Conservation (phyloP, 2,888 invertebrate genomes). For the Cinara cedri region DNA sequence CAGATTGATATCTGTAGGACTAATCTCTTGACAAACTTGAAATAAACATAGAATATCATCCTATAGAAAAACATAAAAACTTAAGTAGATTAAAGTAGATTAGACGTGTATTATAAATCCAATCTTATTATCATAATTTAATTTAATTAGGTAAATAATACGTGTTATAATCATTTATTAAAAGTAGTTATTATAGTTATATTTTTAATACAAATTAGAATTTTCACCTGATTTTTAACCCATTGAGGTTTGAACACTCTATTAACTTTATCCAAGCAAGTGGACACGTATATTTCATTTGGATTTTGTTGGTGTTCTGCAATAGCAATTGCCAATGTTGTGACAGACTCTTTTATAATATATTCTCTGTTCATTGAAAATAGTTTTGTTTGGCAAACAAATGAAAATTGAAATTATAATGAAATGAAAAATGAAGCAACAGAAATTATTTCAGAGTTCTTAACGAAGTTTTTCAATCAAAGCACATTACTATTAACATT, state of each 20-base stretch:
- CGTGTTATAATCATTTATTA: too few relatives aligned
- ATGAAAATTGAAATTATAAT: not conserved
- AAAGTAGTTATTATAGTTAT: too few relatives aligned
- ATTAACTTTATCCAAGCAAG: constrained; percentile 21
- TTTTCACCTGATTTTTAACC: constrained; percentile 45
- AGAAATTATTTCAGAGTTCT: too few relatives aligned
- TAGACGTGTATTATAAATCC: too few relatives aligned
- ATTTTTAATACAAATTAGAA: too few relatives aligned
- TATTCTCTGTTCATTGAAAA: constrained; percentile 21
- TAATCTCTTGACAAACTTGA: constrained; percentile 38
- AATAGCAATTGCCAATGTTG: constrained; percentile 25
- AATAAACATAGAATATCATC: constrained; percentile 39
- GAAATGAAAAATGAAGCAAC: too few relatives aligned
- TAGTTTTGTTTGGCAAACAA: not conserved
- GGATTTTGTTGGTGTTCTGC: constrained; percentile 24
- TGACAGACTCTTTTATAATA: constrained; percentile 21
- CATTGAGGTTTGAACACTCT: constrained; percentile 13
- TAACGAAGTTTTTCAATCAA: too few relatives aligned
- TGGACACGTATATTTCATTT: constrained; percentile 2
- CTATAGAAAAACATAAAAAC: not conserved
- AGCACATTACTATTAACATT: too few relatives aligned
- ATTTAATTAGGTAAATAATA: too few relatives aligned
- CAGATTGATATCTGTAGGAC: constrained; percentile 18
- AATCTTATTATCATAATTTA: too few relatives aligned
- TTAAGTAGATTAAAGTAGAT: too few relatives aligned